A percentile compares a stretch with the other conserved stretches of the same genome.
Conservation (phyloP, 2,113 vertebrate genomes). For the Corythornis vintsioides region DNA sequence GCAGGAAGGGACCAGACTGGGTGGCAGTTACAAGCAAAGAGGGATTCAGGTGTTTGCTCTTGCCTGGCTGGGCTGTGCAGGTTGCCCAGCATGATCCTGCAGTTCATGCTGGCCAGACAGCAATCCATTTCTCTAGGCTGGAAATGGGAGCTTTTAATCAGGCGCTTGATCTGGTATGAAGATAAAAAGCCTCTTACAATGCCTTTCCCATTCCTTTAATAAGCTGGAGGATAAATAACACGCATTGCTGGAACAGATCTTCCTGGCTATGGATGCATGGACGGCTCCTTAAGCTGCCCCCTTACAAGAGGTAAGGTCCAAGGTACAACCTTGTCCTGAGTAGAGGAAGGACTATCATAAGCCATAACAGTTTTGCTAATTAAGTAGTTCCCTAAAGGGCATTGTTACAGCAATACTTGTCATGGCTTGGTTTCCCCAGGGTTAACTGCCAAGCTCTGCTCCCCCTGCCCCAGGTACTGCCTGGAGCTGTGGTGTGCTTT, state of each 20-base stretch:
- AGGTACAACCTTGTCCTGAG: no score
- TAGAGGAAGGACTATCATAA: fast-evolving
- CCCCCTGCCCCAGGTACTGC: fast-evolving
- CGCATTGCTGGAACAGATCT: fast-evolving
- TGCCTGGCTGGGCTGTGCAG: background rate
- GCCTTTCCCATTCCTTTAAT: background rate
- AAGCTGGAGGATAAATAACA: background rate
- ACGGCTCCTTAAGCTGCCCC: background rate
- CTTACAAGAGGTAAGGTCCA: background rate
- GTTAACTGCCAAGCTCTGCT: background rate
- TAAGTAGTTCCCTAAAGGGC: background rate
- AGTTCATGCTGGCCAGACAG: background rate
- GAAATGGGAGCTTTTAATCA: background rate
- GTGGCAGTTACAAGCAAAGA: background rate
- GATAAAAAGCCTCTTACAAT: background rate
- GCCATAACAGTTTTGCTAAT: background rate
- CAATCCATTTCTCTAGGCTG: background rate
- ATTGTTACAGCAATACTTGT: background rate
- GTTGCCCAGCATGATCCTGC: background rate
- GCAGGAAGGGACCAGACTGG: background rate
- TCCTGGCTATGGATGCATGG: fast-evolving
- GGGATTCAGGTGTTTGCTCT: background rate
- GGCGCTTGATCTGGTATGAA: background rate
- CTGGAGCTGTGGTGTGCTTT: background rate
- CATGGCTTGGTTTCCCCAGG: no score